Base-by-base conservation (phyloP, 2,113 vertebrate genomes). In the Electrona antarctica region DNA sequence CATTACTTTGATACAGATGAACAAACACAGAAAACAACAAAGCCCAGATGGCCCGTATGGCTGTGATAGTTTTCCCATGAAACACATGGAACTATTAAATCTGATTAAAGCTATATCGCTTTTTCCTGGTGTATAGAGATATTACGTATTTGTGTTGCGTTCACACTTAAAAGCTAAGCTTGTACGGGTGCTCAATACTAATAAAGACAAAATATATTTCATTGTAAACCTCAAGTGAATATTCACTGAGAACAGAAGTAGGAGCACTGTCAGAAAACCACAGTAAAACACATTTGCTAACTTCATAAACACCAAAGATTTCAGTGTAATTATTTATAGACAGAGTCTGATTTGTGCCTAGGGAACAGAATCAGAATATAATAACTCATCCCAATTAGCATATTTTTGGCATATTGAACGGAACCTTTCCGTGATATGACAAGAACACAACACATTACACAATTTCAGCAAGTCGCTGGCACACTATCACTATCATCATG, bases 51-150 rank as follows among this genome's bases (percentile, higher is more conserved):
- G 76, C 64, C 61, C 72, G 47, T 65, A 41, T 41, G 33, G 3
- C 80, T 81, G 70, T 69, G 62, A 61, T 59, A 3, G 52, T 1
- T 7, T 60, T 21, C 56, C 1, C 21, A 60, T 62, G 45, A 54
- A 13, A 54, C 76, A 50, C 45, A 74, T 69, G 74, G 74, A 74
- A 73, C 66, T 69, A 76, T 85, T 71, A 66, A 29, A 48, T 57
- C 60, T 68, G 71, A 84, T 79, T 72, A 76, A 78, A 74, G n/a
- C 12, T 54, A 51, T 76, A 79, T 82, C 75, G 49, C 45, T 41
- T 41, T 41, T 41, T 41, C 33, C 33, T 41, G 33, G 33, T 41
- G 33, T 41, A 41, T 41, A 4, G 1, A 41, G 33, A 41, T 3
- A 41, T 41, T 41, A 3, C 33, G 33, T 41, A 1, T 41, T 41